Conservation (phyloP, 2,797 vertebrate genomes). For the Malurus splendens region DNA sequence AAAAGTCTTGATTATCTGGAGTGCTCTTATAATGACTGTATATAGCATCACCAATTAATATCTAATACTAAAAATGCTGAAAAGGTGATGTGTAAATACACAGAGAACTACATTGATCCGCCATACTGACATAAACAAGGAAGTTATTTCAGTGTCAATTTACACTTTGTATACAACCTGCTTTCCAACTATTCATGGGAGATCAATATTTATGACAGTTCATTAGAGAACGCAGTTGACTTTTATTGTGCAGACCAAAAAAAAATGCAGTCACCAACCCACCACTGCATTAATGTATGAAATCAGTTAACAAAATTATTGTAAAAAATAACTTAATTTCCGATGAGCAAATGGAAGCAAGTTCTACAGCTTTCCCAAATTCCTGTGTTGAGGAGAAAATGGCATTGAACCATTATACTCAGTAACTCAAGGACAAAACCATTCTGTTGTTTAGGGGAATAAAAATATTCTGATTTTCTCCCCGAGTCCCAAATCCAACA, state of each 20-base stretch:
- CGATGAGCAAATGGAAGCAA: slow-evolving; percentile 44
- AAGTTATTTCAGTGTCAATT: slow-evolving; percentile 16
- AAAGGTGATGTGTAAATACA: background rate
- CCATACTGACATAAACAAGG: background rate
- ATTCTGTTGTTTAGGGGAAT: background rate
- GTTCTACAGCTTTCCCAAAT: background rate
- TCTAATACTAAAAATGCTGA: background rate
- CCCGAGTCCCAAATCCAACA: background rate
- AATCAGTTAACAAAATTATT: slow-evolving; percentile 42
- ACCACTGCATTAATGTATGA: slow-evolving; percentile 23
- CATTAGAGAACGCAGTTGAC: slow-evolving; percentile 13
- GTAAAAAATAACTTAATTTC: slow-evolving; percentile 66
- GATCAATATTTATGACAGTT: slow-evolving; percentile 20
- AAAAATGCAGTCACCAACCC: slow-evolving; percentile 28
- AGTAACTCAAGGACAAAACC: background rate
- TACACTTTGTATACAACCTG: background rate
- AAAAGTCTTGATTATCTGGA: background rate
- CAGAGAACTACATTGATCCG: background rate
- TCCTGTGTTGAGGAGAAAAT: background rate
- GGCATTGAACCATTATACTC: background rate
- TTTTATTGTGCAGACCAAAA: slow-evolving; percentile 40
- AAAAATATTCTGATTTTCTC: background rate
- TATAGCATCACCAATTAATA: background rate
- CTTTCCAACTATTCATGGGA: background rate
- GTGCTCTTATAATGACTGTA: background rate